These are phyloP conservation scores for human (Homo sapiens) DNA, from an alignment of 2,113 vertebrate species.

Conservation along the genomic window DNA sequence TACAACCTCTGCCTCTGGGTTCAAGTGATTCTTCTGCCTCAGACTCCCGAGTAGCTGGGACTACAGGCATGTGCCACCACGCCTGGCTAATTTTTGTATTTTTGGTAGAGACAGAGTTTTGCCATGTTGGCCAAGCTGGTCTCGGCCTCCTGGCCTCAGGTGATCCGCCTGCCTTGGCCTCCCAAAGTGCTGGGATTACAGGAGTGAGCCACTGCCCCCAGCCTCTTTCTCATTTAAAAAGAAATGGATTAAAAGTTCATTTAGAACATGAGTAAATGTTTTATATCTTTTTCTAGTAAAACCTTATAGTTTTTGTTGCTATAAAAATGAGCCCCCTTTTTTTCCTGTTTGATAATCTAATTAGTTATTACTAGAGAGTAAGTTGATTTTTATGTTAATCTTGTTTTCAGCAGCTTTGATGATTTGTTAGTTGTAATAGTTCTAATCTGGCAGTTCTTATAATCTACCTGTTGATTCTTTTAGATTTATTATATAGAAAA, in stretches of 20 bases:
- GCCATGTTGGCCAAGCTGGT: no score
- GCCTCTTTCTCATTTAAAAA: not conserved
- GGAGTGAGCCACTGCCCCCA: no score
- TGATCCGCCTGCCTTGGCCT: no score
- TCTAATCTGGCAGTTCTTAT: not conserved
- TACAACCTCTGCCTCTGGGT: no score
- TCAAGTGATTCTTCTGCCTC: no score
- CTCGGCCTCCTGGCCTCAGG: no score
- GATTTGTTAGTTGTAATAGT: not conserved
- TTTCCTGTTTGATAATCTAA: not conserved
- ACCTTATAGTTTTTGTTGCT: not conserved
- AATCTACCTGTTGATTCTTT: conserved; percentile 4
- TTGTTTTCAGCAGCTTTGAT: not conserved
- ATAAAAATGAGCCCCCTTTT: not conserved
- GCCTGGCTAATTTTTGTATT: no score
- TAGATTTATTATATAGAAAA: not conserved
- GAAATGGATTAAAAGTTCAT: not conserved
- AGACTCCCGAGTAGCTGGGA: no score
- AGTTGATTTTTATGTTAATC: not conserved
- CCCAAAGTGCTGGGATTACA: no score
- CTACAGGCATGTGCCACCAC: no score
- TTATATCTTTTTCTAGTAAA: not conserved
- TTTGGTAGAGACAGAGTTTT: no score
- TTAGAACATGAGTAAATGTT: not conserved
- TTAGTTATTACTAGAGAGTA: not conserved